These are phyloP conservation scores for Artibeus lituratus DNA, from an alignment of 2,797 vertebrate species.

Conservation along the genomic window DNA sequence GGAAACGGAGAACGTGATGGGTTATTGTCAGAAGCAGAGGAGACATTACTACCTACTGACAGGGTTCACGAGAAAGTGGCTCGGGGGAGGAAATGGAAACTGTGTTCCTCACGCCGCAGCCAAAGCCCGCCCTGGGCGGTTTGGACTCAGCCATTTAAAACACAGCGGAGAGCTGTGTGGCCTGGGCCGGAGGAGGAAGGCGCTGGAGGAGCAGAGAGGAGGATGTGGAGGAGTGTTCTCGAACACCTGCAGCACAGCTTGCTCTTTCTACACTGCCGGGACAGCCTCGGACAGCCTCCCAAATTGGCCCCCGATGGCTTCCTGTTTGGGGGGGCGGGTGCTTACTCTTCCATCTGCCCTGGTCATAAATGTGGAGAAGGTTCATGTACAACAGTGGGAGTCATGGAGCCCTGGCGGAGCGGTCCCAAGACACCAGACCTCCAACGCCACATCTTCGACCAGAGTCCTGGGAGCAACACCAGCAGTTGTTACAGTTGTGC, in stretches of 20 bases:
- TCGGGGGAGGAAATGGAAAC: background rate
- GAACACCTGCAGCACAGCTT: no score
- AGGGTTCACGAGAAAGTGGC: background rate
- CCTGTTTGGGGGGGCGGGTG: background rate
- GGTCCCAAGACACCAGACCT: fast-evolving
- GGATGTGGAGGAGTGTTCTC: fast-evolving
- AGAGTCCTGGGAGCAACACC: background rate
- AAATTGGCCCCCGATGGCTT: background rate
- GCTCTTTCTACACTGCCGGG: no score
- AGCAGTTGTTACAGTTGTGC: fast-evolving
- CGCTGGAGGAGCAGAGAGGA: no score
- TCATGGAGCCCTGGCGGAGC: background rate
- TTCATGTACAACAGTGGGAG: background rate
- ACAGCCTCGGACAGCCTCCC: no score
- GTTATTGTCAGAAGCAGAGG: background rate
- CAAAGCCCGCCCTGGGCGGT: background rate
- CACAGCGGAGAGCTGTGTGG: background rate
- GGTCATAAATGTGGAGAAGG: background rate
- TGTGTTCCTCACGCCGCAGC: background rate
- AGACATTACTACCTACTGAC: fast-evolving
- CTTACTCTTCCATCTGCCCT: background rate
- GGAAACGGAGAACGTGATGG: background rate
- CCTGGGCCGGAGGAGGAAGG: background rate
- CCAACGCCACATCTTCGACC: fast-evolving
- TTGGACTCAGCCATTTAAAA: background rate